Evolutionary conservation across 1,140 invertebrate species (phyloP).

Genomic region (Pseudomyrmex gracilis): DNA sequence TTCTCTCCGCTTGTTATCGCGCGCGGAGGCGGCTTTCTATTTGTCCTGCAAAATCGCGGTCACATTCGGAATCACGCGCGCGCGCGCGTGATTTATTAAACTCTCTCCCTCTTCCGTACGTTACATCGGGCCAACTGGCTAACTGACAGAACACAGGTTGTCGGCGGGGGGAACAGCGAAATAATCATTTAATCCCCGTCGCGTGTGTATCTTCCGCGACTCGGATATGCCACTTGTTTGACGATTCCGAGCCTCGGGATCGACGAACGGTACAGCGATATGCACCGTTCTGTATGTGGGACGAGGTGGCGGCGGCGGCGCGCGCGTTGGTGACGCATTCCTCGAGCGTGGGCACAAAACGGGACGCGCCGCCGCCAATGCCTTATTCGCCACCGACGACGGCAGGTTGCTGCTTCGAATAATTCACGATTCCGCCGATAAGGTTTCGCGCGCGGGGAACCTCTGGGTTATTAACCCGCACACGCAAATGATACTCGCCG

Average conservation of each 20-base stretch:
- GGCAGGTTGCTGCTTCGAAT: conserved; percentile 64
- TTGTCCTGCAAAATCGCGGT: background rate
- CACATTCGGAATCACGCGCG: background rate
- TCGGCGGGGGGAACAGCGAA: conserved; percentile 9
- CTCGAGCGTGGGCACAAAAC: conserved; percentile 63
- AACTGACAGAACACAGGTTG: background rate
- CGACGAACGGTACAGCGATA: conserved; percentile 62
- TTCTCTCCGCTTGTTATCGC: background rate
- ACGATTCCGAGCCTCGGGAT: conserved; percentile 46
- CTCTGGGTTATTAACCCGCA: conserved; percentile 70
- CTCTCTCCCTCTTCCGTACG: background rate
- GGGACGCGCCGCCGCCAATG: conserved; percentile 52
- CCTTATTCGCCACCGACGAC: conserved; percentile 60
- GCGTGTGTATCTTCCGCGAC: background rate
- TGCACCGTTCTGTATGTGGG: conserved; percentile 69
- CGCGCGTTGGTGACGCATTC: conserved; percentile 52
- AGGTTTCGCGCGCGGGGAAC: conserved; percentile 40
- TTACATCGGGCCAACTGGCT: too few species aligned
- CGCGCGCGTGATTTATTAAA: conserved; percentile 15
- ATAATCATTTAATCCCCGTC: conserved; percentile 30
- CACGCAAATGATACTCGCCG: conserved; percentile 52
- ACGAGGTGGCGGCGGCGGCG: background rate
- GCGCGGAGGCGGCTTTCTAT: background rate
- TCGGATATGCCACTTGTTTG: conserved; percentile 41
- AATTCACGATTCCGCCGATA: conserved; percentile 71